Conservation (phyloP, 37 sponge, comb jelly and placozoan genomes). For the Lycopodina hypogea region DNA sequence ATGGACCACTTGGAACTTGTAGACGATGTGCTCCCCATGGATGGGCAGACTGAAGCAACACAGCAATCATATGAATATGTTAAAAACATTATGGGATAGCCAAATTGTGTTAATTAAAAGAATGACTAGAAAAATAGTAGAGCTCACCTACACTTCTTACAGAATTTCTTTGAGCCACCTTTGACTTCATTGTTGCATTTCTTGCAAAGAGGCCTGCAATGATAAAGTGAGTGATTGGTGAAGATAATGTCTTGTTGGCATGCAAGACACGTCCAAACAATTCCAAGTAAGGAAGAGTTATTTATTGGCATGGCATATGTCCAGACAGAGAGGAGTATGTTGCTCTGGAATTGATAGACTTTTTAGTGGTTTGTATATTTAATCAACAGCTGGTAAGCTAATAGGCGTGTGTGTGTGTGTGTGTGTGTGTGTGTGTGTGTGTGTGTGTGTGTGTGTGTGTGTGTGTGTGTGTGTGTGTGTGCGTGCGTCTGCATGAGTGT, state of each 20-base stretch:
- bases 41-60: slow-evolving; percentile 74
- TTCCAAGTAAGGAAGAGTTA: not conserved
- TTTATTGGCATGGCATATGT: not conserved
- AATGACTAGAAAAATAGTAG: not conserved
- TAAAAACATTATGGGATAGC: not conserved
- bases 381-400: no score
- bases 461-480: no score
- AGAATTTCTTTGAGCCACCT: slow-evolving; percentile 79
- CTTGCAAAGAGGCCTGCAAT: slow-evolving; percentile 82
- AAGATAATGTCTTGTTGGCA: not conserved
- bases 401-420: no score
- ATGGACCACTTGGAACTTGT: slow-evolving; percentile 82
- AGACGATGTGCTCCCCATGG: slow-evolving; percentile 80
- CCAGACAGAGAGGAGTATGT: no score
- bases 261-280: not conserved
- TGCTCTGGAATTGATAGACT: no score
- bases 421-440: no score
- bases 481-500: no score
- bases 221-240: not conserved
- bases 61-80: not conserved
- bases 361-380: no score
- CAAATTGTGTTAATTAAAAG: no score
- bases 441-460: no score
- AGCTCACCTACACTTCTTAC: slow-evolving; percentile 82
- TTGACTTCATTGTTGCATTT: slow-evolving; percentile 86